Percentiles rank a stretch among this genome's conserved stretches.
These are phyloP conservation scores for Ophion ventricosus DNA, from an alignment of 2,888 invertebrate species.

Conservation along the genomic window DNA sequence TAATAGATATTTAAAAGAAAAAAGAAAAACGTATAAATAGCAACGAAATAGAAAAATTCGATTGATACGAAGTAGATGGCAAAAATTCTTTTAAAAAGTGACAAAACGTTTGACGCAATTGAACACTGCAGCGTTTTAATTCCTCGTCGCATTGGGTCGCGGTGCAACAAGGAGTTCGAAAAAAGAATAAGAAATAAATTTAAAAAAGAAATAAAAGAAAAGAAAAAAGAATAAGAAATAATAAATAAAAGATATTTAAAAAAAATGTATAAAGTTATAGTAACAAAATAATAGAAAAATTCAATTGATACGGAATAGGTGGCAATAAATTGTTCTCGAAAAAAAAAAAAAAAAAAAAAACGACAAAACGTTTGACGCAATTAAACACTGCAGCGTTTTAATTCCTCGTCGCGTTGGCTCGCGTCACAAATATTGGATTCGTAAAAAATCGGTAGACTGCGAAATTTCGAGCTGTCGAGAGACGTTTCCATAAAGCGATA, in stretches of 20 bases:
- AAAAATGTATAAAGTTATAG: not conserved
- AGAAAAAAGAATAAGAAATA: not conserved
- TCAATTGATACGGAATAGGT: not conserved
- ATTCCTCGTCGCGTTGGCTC: conserved; percentile 1
- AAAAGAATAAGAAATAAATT: too few relatives aligned
- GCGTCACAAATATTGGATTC: not conserved
- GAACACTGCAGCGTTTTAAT: not conserved
- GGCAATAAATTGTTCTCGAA: not conserved
- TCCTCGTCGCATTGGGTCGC: not conserved
- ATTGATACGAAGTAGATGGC: not conserved
- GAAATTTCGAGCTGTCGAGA: not conserved
- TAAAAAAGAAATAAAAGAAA: too few relatives aligned
- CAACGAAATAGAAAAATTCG: not conserved
- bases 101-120: not conserved
- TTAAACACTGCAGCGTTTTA: not conserved
- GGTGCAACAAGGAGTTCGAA: too few relatives aligned
- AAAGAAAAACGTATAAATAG: not conserved
- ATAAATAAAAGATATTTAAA: not conserved
- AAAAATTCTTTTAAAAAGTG: not conserved
- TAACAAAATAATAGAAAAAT: not conserved
- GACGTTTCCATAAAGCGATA: not conserved
- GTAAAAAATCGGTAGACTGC: conserved; percentile 29
- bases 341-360: not conserved
- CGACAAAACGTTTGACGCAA: not conserved
- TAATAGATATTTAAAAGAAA: not conserved